Evolutionary conservation across 2,888 invertebrate genomes (phyloP).

Genomic region (Dryocosmus kuriphilus): DNA sequence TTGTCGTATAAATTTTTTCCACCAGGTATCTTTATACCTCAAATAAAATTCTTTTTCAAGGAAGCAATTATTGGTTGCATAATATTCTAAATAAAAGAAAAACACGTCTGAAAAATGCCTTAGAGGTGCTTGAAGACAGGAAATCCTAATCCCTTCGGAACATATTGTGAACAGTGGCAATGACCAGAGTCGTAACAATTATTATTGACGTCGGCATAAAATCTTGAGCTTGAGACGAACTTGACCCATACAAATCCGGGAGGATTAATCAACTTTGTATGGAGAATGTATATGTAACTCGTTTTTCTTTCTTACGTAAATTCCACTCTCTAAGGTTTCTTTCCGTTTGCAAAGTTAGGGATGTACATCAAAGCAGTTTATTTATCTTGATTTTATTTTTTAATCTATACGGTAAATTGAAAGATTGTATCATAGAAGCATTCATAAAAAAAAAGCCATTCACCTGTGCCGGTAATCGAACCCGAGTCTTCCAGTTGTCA

Average conservation of each 20-base stretch:
- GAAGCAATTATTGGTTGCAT: background rate
- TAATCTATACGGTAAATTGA: no score
- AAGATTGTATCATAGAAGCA: no score
- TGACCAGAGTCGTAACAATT: conserved; percentile 10
- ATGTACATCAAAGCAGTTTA: background rate
- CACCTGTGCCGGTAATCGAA: no score
- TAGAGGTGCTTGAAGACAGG: background rate
- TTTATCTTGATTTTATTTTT: no score
- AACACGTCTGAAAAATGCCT: background rate
- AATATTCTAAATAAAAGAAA: background rate
- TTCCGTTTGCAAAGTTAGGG: background rate
- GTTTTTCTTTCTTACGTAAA: conserved; percentile 62
- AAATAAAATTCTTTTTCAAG: no score
- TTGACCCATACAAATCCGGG: conserved; percentile 61
- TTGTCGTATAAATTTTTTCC: no score
- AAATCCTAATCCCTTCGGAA: background rate
- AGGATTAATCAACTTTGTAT: conserved; percentile 62
- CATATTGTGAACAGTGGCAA: background rate
- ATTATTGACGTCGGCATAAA: conserved; percentile 9
- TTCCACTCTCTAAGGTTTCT: conserved; percentile 59
- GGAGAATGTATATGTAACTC: conserved; percentile 50
- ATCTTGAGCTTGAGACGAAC: conserved; percentile 54
- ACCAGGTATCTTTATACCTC: no score
- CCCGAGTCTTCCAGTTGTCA: no score
- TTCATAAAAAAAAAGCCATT: no score